Percentiles rank a stretch among this genome's conserved stretches.
Conservation (phyloP, 37 sponge, comb jelly and placozoan genomes). For the Oscarella lobularis region DNA sequence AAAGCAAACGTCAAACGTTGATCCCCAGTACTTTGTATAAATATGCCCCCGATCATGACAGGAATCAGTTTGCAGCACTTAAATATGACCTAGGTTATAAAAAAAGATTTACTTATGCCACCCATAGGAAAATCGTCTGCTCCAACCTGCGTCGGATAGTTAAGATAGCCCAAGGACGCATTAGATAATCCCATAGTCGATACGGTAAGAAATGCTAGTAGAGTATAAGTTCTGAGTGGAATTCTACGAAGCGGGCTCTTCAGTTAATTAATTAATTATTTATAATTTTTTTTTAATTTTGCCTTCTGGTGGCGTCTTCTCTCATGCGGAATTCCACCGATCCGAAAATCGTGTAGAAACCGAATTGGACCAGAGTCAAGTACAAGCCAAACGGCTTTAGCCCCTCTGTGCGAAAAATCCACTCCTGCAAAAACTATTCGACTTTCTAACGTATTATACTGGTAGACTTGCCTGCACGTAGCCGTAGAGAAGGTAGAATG, state of each 20-base stretch:
- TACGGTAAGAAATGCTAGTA: conserved; percentile 58
- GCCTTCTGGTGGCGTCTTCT: too few species aligned
- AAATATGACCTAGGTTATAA: conserved; percentile 48
- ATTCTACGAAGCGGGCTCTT: too few species aligned
- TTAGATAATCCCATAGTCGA: conserved; percentile 75
- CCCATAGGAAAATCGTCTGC: background rate
- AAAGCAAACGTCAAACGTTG: background rate
- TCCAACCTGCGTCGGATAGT: conserved; percentile 76
- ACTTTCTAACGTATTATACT: background rate
- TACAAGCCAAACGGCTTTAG: conserved; percentile 69
- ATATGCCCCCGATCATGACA: conserved; percentile 73
- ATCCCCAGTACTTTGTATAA: conserved; percentile 52
- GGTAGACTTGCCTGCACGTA: conserved; percentile 40
- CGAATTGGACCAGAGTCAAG: conserved; percentile 63
- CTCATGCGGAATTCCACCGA: too few species aligned
- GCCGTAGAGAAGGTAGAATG: conserved; percentile 60
- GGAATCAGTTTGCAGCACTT: conserved; percentile 83
- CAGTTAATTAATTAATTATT: too few species aligned
- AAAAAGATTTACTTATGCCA: background rate
- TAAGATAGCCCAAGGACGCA: conserved; percentile 61
- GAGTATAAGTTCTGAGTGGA: conserved; percentile 28
- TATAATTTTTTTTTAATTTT: too few species aligned
- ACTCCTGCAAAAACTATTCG: conserved; percentile 28
- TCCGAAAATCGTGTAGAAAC: conserved; percentile 42
- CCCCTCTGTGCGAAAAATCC: conserved; percentile 62